Evolutionary conservation across 2,888 invertebrate species (phyloP).

Genomic region (Idaea straminata): DNA sequence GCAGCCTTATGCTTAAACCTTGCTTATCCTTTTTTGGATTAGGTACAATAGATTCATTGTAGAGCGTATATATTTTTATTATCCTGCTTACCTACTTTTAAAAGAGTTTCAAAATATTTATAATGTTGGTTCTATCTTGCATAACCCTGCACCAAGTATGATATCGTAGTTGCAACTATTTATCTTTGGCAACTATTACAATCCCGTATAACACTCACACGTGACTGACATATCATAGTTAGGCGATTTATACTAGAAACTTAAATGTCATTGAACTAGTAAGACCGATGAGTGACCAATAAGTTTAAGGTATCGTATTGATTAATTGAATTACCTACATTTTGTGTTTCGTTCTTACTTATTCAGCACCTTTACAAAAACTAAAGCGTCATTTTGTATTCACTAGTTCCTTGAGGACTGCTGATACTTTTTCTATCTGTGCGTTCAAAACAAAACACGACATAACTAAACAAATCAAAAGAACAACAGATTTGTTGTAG

Average conservation of each 20-base stretch:
- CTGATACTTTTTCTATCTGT: no score
- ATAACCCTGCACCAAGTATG: constrained; percentile 32
- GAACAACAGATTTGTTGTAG: no score
- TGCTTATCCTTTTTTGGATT: not conserved
- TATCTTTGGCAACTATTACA: constrained; percentile 15
- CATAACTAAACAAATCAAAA: no score
- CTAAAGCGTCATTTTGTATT: no score
- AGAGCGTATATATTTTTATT: not conserved
- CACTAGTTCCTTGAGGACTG: no score
- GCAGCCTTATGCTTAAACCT: not conserved
- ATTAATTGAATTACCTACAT: not conserved
- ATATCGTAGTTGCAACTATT: constrained; percentile 18
- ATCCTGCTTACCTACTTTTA: not conserved
- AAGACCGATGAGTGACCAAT: not conserved
- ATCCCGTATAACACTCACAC: constrained; percentile 14
- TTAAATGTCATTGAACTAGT: not conserved
- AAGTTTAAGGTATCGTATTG: not conserved
- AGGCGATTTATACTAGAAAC: not conserved
- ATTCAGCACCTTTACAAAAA: no score
- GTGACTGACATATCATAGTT: constrained; percentile 4
- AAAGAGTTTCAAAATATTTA: not conserved
- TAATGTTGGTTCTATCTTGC: constrained; percentile 20
- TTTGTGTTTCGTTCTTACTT: no score
- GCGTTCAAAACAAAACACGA: no score
- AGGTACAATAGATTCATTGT: not conserved